Conservation (phyloP, 2,113 vertebrate genomes). For the Candoia aspera region DNA sequence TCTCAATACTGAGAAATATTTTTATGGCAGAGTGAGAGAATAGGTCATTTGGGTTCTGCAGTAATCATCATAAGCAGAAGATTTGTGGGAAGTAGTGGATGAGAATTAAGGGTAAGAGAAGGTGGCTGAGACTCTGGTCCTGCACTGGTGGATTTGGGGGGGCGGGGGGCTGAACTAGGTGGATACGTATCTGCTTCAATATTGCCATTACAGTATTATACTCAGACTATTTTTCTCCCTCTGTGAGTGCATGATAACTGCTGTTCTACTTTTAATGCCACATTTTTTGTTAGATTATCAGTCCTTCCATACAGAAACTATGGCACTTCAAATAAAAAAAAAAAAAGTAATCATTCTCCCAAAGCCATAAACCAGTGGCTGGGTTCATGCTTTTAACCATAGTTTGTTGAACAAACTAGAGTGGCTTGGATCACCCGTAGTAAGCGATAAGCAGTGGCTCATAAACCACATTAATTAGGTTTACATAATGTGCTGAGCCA, state of each 20-base stretch:
- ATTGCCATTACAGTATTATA: neutral
- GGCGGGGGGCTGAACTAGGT: too few relatives aligned
- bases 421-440: neutral
- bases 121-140: neutral
- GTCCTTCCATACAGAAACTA: neutral
- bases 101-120: neutral
- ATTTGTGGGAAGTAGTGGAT: neutral
- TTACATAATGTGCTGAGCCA: neutral
- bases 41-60: neutral
- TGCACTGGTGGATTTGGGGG: neutral
- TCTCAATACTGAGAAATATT: neutral
- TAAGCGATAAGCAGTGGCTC: neutral
- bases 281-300: neutral
- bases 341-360: too few relatives aligned
- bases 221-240: neutral
- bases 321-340: neutral
- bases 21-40: neutral
- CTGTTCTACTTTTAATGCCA: neutral
- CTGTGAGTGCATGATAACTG: neutral
- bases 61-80: neutral
- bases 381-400: neutral
- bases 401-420: neutral
- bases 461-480: neutral
- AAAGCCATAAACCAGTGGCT: neutral
- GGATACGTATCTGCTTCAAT: neutral